A percentile compares a stretch with the other conserved stretches of the same genome.
Evolutionary conservation across 1,140 invertebrate genomes (phyloP).

Genomic region (Psix sp.): DNA sequence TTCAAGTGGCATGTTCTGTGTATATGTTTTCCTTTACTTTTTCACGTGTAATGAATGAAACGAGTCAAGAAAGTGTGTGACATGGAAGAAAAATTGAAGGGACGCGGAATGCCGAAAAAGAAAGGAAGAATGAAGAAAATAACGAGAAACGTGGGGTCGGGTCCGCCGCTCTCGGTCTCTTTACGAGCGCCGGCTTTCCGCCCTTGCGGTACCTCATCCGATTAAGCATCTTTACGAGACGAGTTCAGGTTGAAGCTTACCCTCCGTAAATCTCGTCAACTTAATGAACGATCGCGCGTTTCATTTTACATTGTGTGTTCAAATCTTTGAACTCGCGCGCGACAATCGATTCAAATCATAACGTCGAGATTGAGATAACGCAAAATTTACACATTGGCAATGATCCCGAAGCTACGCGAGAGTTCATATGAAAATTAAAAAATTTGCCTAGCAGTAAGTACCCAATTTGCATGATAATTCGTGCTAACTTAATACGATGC

Average conservation of each 20-base stretch:
- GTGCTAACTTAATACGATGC: no score
- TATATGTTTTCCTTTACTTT: slow-evolving; percentile 50
- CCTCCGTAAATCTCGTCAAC: slow-evolving; percentile 16
- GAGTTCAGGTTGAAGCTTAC: no score
- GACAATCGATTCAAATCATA: no score
- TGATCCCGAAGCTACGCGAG: no score
- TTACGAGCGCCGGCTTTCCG: slow-evolving; percentile 37
- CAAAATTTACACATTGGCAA: no score
- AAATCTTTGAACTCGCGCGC: slow-evolving; percentile 8
- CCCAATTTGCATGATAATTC: no score
- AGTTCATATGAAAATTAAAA: no score
- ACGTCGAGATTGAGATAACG: no score
- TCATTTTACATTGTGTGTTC: slow-evolving; percentile 20
- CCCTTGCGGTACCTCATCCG: slow-evolving; percentile 23
- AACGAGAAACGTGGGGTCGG: slow-evolving; percentile 38
- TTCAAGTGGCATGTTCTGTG: slow-evolving; percentile 53
- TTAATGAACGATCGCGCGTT: slow-evolving; percentile 35
- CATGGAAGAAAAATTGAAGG: slow-evolving; percentile 47
- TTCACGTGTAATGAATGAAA: slow-evolving; percentile 57
- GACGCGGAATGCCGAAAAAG: slow-evolving; percentile 34
- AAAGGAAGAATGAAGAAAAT: slow-evolving; percentile 16
- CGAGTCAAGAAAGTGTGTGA: slow-evolving; percentile 56
- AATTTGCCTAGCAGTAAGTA: no score
- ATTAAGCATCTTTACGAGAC: slow-evolving; percentile 36
- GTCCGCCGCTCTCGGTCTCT: slow-evolving; percentile 27